A percentile compares a stretch with the other conserved stretches of the same genome.
phyloP scores from a whole-genome alignment of 2,797 vertebrate genomes.

The Bothrops alternatus region DNA sequence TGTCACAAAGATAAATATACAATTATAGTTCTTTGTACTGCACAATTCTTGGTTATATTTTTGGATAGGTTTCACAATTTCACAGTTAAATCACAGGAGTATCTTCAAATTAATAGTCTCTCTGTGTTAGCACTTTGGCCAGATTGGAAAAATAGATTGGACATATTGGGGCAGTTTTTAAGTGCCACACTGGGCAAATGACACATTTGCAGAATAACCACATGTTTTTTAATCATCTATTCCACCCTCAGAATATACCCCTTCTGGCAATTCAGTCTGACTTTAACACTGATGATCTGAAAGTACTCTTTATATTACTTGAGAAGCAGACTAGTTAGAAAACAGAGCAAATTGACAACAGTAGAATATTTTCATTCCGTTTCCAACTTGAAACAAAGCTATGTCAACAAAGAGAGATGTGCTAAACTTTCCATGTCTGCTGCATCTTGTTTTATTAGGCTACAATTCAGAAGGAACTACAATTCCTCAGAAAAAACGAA shows the following conservation, averaged over 20 bases:
- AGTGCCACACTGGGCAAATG: not conserved
- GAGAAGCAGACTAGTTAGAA: not conserved
- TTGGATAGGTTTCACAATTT: not conserved
- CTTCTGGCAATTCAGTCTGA: not conserved
- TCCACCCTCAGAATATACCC: not conserved
- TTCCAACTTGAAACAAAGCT: not conserved
- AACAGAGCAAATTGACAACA: not conserved
- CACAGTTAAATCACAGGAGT: not conserved
- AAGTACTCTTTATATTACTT: not conserved
- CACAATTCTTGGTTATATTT: not conserved
- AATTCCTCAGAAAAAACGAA: not conserved
- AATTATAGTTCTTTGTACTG: not conserved
- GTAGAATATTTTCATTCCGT: not conserved
- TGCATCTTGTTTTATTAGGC: not conserved
- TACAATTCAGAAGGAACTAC: not conserved
- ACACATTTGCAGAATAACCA: not conserved
- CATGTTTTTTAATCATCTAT: not conserved
- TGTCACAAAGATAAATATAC: slow-evolving; percentile 14
- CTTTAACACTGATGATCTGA: not conserved
- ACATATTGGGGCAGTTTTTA: not conserved
- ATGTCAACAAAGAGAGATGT: not conserved
- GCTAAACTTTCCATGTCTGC: not conserved
- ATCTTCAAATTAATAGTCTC: not conserved
- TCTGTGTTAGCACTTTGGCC: not conserved
- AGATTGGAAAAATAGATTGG: not conserved